phyloP scores from a whole-genome alignment of 2,797 vertebrate genomes.

The Darevskia nairensis region DNA sequence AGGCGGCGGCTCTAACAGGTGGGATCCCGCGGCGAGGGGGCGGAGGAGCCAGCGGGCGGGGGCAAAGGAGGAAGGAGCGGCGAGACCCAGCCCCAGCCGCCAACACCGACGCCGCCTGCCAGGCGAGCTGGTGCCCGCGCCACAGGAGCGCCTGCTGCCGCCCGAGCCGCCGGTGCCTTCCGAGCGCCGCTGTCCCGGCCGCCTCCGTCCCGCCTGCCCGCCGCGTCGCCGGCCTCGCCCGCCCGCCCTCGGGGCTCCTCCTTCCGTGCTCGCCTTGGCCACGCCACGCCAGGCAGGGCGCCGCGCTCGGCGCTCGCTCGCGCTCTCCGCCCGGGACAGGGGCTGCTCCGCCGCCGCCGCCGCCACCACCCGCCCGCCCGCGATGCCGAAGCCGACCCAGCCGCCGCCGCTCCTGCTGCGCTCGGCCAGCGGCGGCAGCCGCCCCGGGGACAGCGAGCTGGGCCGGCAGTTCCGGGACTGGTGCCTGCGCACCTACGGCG shows the following conservation, averaged over 20 bases:
- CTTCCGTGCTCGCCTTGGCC: conserved; percentile 54
- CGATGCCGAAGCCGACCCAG: conserved; percentile 62
- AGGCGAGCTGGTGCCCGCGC: background rate
- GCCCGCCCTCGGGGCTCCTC: conserved; percentile 39
- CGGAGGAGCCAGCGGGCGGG: conserved; percentile 73
- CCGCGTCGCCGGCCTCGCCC: conserved; percentile 39
- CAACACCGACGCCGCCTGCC: background rate
- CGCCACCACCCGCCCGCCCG: background rate
- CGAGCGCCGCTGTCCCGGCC: conserved; percentile 17
- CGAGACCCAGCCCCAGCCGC: conserved; percentile 38
- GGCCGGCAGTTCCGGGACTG: conserved; percentile 92
- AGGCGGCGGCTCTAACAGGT: conserved; percentile 89
- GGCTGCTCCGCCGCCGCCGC: background rate
- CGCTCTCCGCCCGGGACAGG: conserved; percentile 56
- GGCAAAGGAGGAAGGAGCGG: conserved; percentile 50
- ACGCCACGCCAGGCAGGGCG: conserved; percentile 76
- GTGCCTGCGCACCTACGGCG: conserved; percentile 94
- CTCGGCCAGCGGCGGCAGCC: conserved; percentile 66
- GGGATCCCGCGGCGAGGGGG: conserved; percentile 83
- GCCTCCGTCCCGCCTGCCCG: conserved; percentile 53
- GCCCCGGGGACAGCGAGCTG: conserved; percentile 88
- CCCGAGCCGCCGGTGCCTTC: background rate
- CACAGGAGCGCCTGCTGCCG: background rate
- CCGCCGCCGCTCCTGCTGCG: conserved; percentile 45
- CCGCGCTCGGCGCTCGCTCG: conserved; percentile 70